Evolutionary conservation across 1,140 invertebrate species (phyloP).

Genomic region (Parasteatoda tepidariorum): DNA sequence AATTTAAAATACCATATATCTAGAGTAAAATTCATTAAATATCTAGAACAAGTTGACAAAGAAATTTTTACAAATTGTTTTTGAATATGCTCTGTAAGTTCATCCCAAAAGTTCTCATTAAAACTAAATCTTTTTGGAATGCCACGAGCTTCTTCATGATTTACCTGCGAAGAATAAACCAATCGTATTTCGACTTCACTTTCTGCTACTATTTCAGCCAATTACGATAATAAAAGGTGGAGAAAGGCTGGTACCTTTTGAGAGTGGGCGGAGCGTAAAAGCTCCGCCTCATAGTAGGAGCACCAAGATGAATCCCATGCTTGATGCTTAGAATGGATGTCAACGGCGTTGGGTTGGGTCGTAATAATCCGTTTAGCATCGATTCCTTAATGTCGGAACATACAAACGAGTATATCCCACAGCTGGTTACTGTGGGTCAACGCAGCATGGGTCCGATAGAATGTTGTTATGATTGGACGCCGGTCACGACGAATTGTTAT

Average conservation of each 20-base stretch:
- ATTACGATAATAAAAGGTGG: neutral
- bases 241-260: neutral
- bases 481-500: constrained; percentile 17
- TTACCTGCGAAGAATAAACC: neutral
- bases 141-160: neutral
- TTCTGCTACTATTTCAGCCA: neutral
- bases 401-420: constrained; percentile 37
- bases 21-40: no score
- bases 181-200: neutral
- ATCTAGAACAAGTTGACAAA: no score
- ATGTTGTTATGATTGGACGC: constrained; percentile 48
- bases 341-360: constrained; percentile 38
- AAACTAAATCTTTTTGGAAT: no score
- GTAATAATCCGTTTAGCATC: constrained; percentile 45
- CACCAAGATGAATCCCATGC: neutral
- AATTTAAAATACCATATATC: no score
- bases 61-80: no score
- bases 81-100: no score
- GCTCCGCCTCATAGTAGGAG: neutral
- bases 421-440: constrained; percentile 45
- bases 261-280: neutral
- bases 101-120: no score
- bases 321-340: constrained; percentile 36
- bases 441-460: constrained; percentile 13
- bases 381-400: constrained; percentile 45